Conservation (phyloP, 2,113 vertebrate genomes). For the Clupea harengus region DNA sequence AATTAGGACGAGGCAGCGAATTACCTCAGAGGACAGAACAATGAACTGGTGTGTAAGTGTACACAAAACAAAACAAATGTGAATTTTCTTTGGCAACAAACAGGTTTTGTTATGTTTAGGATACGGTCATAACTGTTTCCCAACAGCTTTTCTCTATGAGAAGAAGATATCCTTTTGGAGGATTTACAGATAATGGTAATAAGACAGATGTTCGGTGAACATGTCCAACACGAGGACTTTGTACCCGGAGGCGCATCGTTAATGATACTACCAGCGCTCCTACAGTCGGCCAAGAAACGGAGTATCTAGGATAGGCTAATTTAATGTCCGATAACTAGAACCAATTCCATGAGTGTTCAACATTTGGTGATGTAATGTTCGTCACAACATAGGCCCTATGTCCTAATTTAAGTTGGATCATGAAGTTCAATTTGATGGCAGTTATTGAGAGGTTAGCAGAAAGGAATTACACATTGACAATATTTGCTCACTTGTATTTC, state of each 20-base stretch:
- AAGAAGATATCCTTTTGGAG: constrained; percentile 62
- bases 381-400: not conserved
- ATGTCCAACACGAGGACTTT: constrained; percentile 1
- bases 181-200: constrained; percentile 50
- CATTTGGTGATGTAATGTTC: not conserved
- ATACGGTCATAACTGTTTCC: constrained; percentile 65
- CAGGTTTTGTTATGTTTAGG: constrained; percentile 51
- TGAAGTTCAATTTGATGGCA: not conserved
- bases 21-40: not conserved
- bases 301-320: constrained; percentile 8
- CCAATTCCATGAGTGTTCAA: not conserved
- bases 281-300: constrained; percentile 3
- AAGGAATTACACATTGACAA: not conserved
- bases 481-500: not conserved
- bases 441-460: not conserved
- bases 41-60: not conserved
- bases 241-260: constrained; percentile 19
- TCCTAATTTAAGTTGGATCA: not conserved
- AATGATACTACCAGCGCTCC: not conserved
- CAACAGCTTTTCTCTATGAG: constrained; percentile 67
- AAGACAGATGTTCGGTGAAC: constrained; percentile 30
- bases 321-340: not conserved
- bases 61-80: not conserved
- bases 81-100: not conserved
- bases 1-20: not conserved